Base-by-base conservation (phyloP, 2,888 invertebrate species). In the Mechanitis mazaeus region DNA sequence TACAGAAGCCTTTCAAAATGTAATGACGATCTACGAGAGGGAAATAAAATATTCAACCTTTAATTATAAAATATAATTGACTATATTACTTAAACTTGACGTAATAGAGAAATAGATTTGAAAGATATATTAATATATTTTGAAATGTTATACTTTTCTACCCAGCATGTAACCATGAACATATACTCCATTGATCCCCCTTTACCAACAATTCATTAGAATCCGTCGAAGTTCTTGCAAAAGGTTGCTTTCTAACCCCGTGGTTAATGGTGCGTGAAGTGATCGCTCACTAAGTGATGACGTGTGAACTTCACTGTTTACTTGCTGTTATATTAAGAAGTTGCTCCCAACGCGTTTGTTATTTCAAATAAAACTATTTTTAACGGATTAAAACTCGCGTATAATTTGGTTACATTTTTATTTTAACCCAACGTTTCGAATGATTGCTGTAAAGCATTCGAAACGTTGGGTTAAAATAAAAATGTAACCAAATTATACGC, bases 181-280 rank as follows among this genome's bases (percentile, higher is more conserved):
- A 11, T 9, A 50, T 31, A 31, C 20, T 47, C 28, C 35, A 28
- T 50, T 50, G 9, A 50, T 50, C 50, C 6, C 50, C 9, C 31
- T 50, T 50, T 50, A 50, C 50, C 31, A 50, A 50, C 50, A 50
- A 50, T 50, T 50, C 28, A 50, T 50, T 31, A 50, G 38, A 35
- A 50, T 31, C 45, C 12, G 46, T 45, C 45, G 33, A 56, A 57
- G 46, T 57, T 47, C 57, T 45, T 53, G 45, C 33, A 61, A 60
- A 71, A 75, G 50, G 50, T 50, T 31, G 50, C n/a, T 50, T 31
- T 31, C 50, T 50, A 11, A 31, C 50, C 9, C 31, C 50, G 50
- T 50, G 31, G 50, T 31, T 31, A 50, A 73, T 73, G 74, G 69
- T 65, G 73, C 72, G 73, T 73, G 66, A 75, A 74, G 68, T 56